Percentiles rank a stretch among this genome's conserved stretches.
Evolutionary conservation across 2,888 invertebrate genomes (phyloP).

Genomic region (Aleiodes alternator): DNA sequence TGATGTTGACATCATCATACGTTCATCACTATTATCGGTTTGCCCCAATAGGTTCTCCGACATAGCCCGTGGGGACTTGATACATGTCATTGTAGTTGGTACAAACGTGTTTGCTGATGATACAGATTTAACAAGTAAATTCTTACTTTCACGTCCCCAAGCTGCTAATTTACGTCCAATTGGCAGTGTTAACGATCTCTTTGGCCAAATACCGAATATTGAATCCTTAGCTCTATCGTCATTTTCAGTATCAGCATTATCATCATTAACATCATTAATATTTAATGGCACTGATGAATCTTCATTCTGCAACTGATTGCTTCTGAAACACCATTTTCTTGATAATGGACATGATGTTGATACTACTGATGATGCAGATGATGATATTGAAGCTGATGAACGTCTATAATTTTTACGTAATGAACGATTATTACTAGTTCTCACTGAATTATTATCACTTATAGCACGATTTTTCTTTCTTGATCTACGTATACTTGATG

Average conservation of each 20-base stretch:
- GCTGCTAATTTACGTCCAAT: conserved; percentile 39
- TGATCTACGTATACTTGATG: conserved; percentile 20
- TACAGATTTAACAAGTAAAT: conserved; percentile 68
- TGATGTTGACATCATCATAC: conserved; percentile 43
- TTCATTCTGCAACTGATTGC: conserved; percentile 8
- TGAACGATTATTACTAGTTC: background rate
- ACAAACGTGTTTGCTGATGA: conserved; percentile 70
- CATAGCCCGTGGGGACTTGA: conserved; percentile 71
- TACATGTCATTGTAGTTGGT: conserved; percentile 70
- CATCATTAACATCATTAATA: background rate
- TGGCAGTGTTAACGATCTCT: conserved; percentile 52
- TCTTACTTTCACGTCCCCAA: conserved; percentile 60
- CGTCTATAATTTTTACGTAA: conserved; percentile 14
- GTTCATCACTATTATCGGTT: conserved; percentile 58
- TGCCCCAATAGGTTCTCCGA: conserved; percentile 73
- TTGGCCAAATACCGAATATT: conserved; percentile 51
- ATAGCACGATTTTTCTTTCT: background rate
- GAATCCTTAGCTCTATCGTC: conserved; percentile 4
- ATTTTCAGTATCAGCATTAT: background rate
- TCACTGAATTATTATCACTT: background rate
- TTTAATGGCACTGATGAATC: conserved; percentile 10
- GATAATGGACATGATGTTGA: conserved; percentile 35
- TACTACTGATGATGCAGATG: conserved; percentile 37
- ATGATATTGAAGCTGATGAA: conserved; percentile 35
- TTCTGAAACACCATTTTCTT: conserved; percentile 31